Evolutionary conservation across 2,797 vertebrate genomes (phyloP), one percentile per base, ranked within the genome.

Genomic region (Meriones psammophilus): DNA sequence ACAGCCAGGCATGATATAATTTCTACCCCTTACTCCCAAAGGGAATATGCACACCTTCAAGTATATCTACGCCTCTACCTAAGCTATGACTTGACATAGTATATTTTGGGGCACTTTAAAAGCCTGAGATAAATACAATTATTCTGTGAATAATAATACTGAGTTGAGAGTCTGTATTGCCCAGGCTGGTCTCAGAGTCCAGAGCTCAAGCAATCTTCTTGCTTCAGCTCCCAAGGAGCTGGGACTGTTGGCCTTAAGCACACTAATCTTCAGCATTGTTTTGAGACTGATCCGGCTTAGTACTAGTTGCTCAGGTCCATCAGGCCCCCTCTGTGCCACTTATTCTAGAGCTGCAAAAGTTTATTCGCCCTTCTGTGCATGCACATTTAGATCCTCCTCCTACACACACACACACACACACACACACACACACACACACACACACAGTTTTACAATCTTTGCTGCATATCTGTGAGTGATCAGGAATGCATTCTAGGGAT

Each of bases 381-480:
- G 66, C 24, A 39, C 33, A 56, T 74, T 90, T 71, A 86, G 46
- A 9, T 28, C 81, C 58, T 42, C 22, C 3, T 24, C 22, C 3
- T 24, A 28, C 22, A n/a, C n/a, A n/a, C n/a, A n/a, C 39, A n/a
- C n/a, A 3, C 68, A 14, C 30, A 2, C 3, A 0, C 17, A 3
- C n/a, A 36, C 12, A 7, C 1, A 17, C 12, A 14, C 8, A 7
- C 1, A 17, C 13, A 14, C 8, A 2, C 12, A 73, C n/a, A 39
- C 71, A 73, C 71, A 24, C 12, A 73, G 81, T 69, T 94, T 83
- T 92, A 46, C 24, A 76, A 85, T 69, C 74, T 50, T 76, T 66
- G 30, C 14, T 36, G 56, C 13, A 56, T 56, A 69, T 42, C 78
- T 50, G 5, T 50, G 36, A 80, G 64, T 79, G 18, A 46, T 13